Evolutionary conservation across 2,797 vertebrate species (phyloP).

Genomic region (Chromobotia macracanthus): DNA sequence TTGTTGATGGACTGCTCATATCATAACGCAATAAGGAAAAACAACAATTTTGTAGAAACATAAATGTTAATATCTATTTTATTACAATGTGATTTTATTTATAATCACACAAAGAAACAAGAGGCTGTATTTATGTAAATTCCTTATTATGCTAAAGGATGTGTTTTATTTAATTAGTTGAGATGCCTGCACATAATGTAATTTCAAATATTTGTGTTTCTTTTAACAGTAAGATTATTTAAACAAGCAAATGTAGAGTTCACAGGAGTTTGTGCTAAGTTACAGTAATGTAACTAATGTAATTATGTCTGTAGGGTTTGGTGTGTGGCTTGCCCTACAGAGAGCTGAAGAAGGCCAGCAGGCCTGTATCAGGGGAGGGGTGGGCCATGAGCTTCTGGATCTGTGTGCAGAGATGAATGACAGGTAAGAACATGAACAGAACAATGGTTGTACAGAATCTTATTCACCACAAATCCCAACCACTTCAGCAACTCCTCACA

Average conservation of each 20-base stretch:
- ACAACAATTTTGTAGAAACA: not conserved
- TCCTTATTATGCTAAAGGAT: not conserved
- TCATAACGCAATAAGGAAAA: not conserved
- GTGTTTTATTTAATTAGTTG: not conserved
- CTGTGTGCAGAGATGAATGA: constrained; percentile 58
- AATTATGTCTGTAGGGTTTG: constrained; percentile 10
- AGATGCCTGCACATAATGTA: not conserved
- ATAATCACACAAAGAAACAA: not conserved
- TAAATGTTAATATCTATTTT: not conserved
- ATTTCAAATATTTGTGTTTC: not conserved
- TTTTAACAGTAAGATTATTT: not conserved
- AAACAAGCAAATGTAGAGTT: not conserved
- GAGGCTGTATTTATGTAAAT: too few species aligned
- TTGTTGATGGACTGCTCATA: not conserved
- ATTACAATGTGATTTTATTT: not conserved
- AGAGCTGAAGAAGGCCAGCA: constrained; percentile 76
- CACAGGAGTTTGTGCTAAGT: constrained; percentile 1
- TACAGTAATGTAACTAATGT: not conserved
- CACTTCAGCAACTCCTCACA: not conserved
- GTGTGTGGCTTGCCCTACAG: constrained; percentile 63
- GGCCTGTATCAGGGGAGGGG: constrained; percentile 78
- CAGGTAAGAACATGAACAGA: not conserved
- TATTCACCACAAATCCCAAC: not conserved
- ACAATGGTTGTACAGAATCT: not conserved
- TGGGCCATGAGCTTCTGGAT: constrained; percentile 79